Base-by-base conservation (phyloP, 2,888 invertebrate species). In the Caenorhabditis wallacei region DNA sequence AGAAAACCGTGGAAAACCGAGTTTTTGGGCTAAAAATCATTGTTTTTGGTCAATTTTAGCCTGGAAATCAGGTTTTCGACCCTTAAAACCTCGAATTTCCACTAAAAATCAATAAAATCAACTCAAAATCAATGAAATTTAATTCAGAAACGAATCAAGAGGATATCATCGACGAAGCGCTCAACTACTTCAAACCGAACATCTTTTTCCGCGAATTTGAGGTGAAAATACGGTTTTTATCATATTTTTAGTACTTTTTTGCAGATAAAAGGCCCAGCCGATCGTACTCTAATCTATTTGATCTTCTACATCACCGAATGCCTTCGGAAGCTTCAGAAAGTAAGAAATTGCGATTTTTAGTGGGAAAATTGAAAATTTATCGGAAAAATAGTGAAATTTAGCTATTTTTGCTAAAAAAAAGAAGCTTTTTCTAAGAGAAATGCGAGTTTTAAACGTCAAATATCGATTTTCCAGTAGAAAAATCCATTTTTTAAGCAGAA, bases 131-230 rank as follows among this genome's bases (percentile, higher is more conserved):
- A 10, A 5, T n/a, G n/a, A n/a, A n/a, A 5, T 40, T 40, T 40
- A 76, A 75, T 85, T 18, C 61, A 87, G 85, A 85, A 74, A 85
- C 84, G 26, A 94, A 93, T n/a, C 94, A 94, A 69, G 95, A 95
- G 56, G 99, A 99, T 93, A 96, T 99, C 85, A 95, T 99, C 88
- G 99, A 99, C 93, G 99, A 99, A 94, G 96, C 98, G 69, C 94
- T 99, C 43, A 96, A 95, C 92, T 99, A 95, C 93, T 99, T 99
- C 93, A 98, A 97, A 94, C 98, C 99, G 0, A 99, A 99, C 93
- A 97, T 99, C 0, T 99, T 99, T 93, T 99, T 99, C 93, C 95
- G 98, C 88, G 98, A 97, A 43, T 99, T 98, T 93, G 98, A 99
- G 30, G 30, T 30, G 8, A 30, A 30, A 30, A 5, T 5, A 30